Conservation (phyloP, 1,140 invertebrate species). For the Eurosta solidaginis region DNA sequence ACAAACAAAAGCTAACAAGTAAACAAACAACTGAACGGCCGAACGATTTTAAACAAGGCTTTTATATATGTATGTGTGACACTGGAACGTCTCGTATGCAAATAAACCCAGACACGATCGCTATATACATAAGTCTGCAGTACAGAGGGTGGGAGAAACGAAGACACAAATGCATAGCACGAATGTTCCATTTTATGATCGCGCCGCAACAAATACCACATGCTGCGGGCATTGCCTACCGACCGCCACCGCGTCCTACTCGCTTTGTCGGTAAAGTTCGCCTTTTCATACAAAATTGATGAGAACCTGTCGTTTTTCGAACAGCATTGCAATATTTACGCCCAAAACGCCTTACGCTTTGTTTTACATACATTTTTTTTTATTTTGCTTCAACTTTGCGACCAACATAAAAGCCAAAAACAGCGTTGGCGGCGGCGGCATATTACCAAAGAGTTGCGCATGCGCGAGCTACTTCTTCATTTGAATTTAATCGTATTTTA, state of each 20-base stretch:
- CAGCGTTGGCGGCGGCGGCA: not conserved
- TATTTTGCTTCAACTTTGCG: not conserved
- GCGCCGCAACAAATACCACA: slow-evolving; percentile 25
- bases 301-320: slow-evolving; percentile 4
- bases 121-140: not conserved
- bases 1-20: too few species aligned
- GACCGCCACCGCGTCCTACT: slow-evolving; percentile 6
- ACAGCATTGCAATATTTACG: slow-evolving; percentile 17
- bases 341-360: not conserved
- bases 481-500: slow-evolving; percentile 27
- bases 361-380: not conserved
- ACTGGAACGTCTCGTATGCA: not conserved
- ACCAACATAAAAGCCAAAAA: too few species aligned
- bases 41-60: slow-evolving; percentile 13
- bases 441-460: not conserved
- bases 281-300: not conserved
- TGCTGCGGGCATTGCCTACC: too few species aligned
- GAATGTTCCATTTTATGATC: slow-evolving; percentile 29
- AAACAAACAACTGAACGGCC: too few species aligned
- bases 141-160: too few species aligned
- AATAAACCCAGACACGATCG: not conserved
- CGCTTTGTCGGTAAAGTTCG: not conserved
- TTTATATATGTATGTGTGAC: slow-evolving; percentile 27
- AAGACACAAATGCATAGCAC: not conserved
- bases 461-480: slow-evolving; percentile 1